Evolutionary conservation across 2,113 vertebrate genomes (phyloP).

Genomic region (Dissostichus mawsoni): DNA sequence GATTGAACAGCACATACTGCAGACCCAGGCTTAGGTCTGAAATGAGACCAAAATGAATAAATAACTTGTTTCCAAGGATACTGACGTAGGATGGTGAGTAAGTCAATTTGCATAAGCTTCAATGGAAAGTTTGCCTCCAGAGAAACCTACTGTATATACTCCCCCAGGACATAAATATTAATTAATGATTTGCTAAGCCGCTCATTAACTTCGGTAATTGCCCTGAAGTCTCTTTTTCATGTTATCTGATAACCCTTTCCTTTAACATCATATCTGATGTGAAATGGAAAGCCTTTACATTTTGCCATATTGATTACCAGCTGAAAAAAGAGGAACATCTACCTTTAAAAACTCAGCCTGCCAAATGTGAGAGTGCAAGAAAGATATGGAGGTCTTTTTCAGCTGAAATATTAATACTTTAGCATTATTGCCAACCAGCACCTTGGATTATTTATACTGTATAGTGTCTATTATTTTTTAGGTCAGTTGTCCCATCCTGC

Average conservation of each 20-base stretch:
- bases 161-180: conserved; percentile 6
- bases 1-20: conserved; percentile 27
- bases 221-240: conserved; percentile 16
- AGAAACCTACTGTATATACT: conserved; percentile 34
- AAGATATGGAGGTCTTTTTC: not conserved
- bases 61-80: conserved; percentile 67
- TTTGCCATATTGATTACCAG: not conserved
- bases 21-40: conserved; percentile 36
- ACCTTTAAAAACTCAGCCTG: not conserved
- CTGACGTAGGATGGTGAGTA: conserved; percentile 59
- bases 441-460: conserved; percentile 74
- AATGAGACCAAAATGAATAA: conserved; percentile 51
- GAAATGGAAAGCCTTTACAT: conserved; percentile 6
- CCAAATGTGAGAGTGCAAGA: not conserved
- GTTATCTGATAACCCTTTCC: not conserved
- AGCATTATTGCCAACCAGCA: conserved; percentile 52
- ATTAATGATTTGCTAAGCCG: conserved; percentile 12
- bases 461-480: conserved; percentile 58
- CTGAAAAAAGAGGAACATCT: not conserved
- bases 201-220: conserved; percentile 29
- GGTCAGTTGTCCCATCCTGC: conserved; percentile 59
- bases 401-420: conserved; percentile 77
- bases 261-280: not conserved
- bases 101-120: conserved; percentile 65
- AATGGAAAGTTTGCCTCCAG: conserved; percentile 58